A percentile compares a stretch with the other conserved stretches of the same genome.
phyloP scores from a whole-genome alignment of 2,113 vertebrate genomes.

The Collichthys lucidus region DNA sequence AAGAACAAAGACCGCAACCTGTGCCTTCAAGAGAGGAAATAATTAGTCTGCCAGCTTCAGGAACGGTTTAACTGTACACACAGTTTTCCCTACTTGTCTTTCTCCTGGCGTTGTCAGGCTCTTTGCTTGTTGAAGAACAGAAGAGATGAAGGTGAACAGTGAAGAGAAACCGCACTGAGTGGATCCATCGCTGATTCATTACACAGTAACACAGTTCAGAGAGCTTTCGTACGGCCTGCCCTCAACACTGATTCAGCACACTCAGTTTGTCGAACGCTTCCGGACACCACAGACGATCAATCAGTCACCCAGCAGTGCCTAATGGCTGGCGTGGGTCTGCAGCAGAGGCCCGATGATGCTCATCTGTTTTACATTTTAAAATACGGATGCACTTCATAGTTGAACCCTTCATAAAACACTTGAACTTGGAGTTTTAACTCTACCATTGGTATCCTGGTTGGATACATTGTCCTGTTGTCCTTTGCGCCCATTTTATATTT shows the following conservation, averaged over 20 bases:
- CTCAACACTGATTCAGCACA: neutral
- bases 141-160: neutral
- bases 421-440: too few species aligned
- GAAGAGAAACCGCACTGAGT: neutral
- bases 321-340: neutral
- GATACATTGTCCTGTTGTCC: neutral
- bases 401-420: neutral
- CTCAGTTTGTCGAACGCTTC: neutral
- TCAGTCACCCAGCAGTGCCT: neutral
- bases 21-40: neutral
- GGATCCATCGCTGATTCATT: constrained; percentile 32
- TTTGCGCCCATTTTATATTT: neutral
- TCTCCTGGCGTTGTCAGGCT: neutral
- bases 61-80: neutral
- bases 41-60: neutral
- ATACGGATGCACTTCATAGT: neutral
- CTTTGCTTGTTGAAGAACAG: neutral
- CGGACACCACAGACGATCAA: neutral
- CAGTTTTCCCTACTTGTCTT: neutral
- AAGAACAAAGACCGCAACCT: neutral
- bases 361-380: neutral
- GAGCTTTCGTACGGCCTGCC: constrained; percentile 11
- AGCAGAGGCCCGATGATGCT: neutral
- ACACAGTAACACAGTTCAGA: neutral
- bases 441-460: neutral